Evolutionary conservation across 2,797 vertebrate genomes (phyloP), one percentile per base, ranked within the genome.

Genomic region (Propithecus perrieri): DNA sequence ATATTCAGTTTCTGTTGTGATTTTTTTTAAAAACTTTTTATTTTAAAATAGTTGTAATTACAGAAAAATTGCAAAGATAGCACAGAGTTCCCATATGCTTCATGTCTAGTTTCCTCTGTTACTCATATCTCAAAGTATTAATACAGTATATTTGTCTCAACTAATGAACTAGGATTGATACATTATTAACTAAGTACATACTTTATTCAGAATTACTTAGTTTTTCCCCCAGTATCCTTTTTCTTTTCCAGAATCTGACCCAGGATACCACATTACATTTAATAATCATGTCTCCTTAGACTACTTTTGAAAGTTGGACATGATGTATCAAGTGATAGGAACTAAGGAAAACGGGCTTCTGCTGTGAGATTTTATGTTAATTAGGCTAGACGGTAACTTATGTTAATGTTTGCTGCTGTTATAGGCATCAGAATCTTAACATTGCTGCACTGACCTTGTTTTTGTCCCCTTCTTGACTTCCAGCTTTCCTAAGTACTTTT

Each of bases 1-100:
- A 71, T 97, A 97, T 97, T 98, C 96, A 97, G 83, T 46, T 96
- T 96, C 89, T 96, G 30, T 59, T 94, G 63, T 90, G 15, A 76
- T 81, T 96, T 91, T 85, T 72, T 38, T 81, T 41, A 61, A 20
- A 78, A 33, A 12, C 1, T 33, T n/a, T 72, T 72, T 38, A n/a
- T 38, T 72, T 72, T 33, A 46, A 85, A 88, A 55, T 61, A 50
- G 11, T 61, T 90, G 9, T 76, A 28, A 76, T 89, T 61, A 46
- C 5, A 95, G 74, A 81, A 93, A 85, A 69, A 76, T 61, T 89
- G 15, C 18, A 85, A 1, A 30, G 7, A 13, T 30, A 50, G 6
- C 43, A 7, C 11, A 69, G n/a, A 89, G 17, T 92, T 85, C 10
- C 65, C n/a, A 55, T 46, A 46, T 28, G 18, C 35, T 33, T 83